Conservation (phyloP, 2,888 invertebrate genomes). For the Philaethria dido region DNA sequence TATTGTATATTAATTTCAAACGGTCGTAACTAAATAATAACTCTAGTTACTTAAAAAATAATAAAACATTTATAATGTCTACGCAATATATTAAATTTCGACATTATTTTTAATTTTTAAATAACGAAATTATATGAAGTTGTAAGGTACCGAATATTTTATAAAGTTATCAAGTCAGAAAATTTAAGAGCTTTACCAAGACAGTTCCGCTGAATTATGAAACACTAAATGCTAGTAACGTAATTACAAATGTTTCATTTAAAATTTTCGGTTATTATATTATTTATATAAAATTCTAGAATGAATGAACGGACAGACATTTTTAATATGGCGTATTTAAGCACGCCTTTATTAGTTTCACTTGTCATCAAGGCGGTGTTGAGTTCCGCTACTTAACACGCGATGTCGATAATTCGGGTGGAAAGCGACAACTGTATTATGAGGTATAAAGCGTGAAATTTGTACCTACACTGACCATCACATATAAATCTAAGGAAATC, state of each 20-base stretch:
- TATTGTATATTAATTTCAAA: too few species aligned
- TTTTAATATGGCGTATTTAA: neutral
- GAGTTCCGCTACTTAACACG: too few species aligned
- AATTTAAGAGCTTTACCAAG: constrained; percentile 5
- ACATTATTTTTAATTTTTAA: neutral
- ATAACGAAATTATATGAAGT: neutral
- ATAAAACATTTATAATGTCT: too few species aligned
- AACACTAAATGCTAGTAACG: neutral
- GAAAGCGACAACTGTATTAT: too few species aligned
- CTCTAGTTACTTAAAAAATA: too few species aligned
- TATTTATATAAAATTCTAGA: neutral
- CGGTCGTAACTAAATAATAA: too few species aligned
- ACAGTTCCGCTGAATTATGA: constrained; percentile 10
- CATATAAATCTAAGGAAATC: too few species aligned
- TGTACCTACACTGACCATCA: too few species aligned
- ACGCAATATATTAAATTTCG: neutral
- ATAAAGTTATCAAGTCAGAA: constrained; percentile 11
- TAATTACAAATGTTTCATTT: constrained; percentile 13
- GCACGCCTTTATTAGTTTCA: too few species aligned
- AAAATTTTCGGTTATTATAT: constrained; percentile 3
- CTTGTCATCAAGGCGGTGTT: too few species aligned
- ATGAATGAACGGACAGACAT: neutral
- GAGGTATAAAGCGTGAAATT: too few species aligned
- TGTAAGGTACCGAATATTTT: neutral
- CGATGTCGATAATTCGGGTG: too few species aligned